Conservation (phyloP, 2,888 invertebrate species). For the Odontocerum albicorne region DNA sequence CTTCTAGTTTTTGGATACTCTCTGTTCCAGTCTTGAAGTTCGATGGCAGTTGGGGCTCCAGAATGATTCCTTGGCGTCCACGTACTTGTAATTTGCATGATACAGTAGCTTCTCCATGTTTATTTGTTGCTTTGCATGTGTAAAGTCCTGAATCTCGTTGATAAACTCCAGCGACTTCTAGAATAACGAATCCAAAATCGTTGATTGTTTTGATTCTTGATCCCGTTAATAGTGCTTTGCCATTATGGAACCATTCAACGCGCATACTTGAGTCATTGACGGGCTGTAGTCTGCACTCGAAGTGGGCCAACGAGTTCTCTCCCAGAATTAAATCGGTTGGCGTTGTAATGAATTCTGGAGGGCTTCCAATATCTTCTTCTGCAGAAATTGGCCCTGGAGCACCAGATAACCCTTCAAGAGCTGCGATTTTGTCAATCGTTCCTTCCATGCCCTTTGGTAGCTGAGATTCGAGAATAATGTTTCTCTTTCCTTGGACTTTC, state of each 20-base stretch:
- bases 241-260: constrained; percentile 98
- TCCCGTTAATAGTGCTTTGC: constrained; percentile 86
- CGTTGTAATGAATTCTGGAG: constrained; percentile 87
- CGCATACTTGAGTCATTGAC: constrained; percentile 91
- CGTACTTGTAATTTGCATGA: constrained; percentile 86
- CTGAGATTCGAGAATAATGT: constrained; percentile 89
- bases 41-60: constrained; percentile 85
- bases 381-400: constrained; percentile 66
- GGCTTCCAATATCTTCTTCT: constrained; percentile 82
- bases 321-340: constrained; percentile 80
- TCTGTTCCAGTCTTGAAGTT: constrained; percentile 88
- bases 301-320: constrained; percentile 90
- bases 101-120: constrained; percentile 87
- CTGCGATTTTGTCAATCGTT: constrained; percentile 91
- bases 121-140: constrained; percentile 90
- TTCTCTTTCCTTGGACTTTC: constrained; percentile 89
- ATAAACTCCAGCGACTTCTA: constrained; percentile 93
- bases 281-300: constrained; percentile 87
- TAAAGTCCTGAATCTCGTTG: constrained; percentile 91
- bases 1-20: constrained; percentile 88
- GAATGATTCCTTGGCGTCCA: constrained; percentile 83
- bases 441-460: constrained; percentile 92
- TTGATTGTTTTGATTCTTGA: constrained; percentile 94
- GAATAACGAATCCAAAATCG: constrained; percentile 96
- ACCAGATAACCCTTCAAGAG: constrained; percentile 82